These are phyloP conservation scores for Epizoanthus stellaris DNA, from an alignment of 92 coral and sea anemone genomes.

Conservation along the genomic window DNA sequence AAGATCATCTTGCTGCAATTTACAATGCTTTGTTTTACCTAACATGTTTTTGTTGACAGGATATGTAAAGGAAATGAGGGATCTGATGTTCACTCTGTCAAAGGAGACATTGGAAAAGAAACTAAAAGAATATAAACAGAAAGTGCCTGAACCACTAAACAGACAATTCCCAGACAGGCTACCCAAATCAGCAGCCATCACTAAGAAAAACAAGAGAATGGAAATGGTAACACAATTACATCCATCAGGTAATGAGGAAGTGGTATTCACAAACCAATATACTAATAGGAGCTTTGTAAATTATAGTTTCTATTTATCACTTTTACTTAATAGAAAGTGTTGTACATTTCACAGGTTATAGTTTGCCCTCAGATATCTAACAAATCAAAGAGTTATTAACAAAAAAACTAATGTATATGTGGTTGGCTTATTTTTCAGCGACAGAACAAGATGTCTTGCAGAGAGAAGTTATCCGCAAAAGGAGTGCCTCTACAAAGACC, in stretches of 20 bases:
- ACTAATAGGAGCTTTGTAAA: neutral
- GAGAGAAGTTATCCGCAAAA: too few species aligned
- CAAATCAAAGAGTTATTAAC: too few species aligned
- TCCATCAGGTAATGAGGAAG: slow-evolving; percentile 8
- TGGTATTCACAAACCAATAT: neutral
- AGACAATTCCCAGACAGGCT: slow-evolving; percentile 17
- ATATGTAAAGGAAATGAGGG: slow-evolving; percentile 31
- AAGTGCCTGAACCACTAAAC: slow-evolving; percentile 28
- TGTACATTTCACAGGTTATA: too few species aligned
- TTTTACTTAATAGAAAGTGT: too few species aligned
- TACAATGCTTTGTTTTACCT: neutral
- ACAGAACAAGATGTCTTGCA: too few species aligned
- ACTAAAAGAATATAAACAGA: slow-evolving; percentile 2
- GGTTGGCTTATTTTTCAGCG: too few species aligned
- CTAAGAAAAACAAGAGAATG: slow-evolving; percentile 9
- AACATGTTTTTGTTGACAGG: neutral
- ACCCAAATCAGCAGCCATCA: slow-evolving; percentile 14
- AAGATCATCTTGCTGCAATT: neutral
- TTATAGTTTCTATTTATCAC: too few species aligned
- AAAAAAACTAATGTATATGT: too few species aligned
- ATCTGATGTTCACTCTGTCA: slow-evolving; percentile 15
- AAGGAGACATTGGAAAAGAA: slow-evolving; percentile 16
- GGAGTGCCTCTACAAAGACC: too few species aligned
- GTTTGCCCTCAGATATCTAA: too few species aligned
- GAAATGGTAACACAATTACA: neutral